These are phyloP conservation scores for Antheraea pernyi DNA, from an alignment of 1,140 invertebrate species.

Conservation along the genomic window DNA sequence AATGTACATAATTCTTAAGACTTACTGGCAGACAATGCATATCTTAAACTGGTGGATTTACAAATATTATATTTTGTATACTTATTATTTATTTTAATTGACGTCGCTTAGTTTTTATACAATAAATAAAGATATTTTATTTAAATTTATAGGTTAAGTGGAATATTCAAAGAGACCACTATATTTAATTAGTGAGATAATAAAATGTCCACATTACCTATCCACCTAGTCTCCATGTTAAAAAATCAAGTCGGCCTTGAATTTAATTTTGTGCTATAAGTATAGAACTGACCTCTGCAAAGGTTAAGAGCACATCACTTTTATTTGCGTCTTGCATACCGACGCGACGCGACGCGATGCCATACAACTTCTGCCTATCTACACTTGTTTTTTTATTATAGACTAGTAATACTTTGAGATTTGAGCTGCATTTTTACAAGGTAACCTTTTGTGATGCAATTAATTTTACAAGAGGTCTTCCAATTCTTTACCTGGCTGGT, in stretches of 20 bases:
- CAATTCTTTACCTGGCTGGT: constrained; percentile 14
- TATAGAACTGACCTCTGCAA: constrained; percentile 60
- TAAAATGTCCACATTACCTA: constrained; percentile 15
- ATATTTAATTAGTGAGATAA: neutral
- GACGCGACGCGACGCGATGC: constrained; percentile 30
- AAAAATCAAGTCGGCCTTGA: constrained; percentile 57
- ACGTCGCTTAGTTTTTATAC: too few species aligned
- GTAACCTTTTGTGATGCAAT: constrained; percentile 40
- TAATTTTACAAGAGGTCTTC: constrained; percentile 19
- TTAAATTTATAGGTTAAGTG: neutral
- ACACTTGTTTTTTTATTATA: constrained; percentile 18
- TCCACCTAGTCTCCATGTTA: constrained; percentile 18
- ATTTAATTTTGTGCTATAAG: constrained; percentile 70
- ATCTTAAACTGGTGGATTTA: too few species aligned
- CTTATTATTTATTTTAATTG: too few species aligned
- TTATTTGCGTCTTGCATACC: constrained; percentile 58
- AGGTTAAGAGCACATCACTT: constrained; percentile 73
- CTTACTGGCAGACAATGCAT: too few species aligned
- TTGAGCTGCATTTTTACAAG: constrained; percentile 34
- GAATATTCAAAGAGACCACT: neutral
- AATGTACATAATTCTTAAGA: too few species aligned
- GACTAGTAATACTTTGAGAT: constrained; percentile 36
- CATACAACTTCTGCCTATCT: constrained; percentile 46
- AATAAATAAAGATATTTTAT: too few species aligned
- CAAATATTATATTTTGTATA: too few species aligned